phyloP scores from a whole-genome alignment of 1,140 invertebrate species.

The Cotesia glomerata region DNA sequence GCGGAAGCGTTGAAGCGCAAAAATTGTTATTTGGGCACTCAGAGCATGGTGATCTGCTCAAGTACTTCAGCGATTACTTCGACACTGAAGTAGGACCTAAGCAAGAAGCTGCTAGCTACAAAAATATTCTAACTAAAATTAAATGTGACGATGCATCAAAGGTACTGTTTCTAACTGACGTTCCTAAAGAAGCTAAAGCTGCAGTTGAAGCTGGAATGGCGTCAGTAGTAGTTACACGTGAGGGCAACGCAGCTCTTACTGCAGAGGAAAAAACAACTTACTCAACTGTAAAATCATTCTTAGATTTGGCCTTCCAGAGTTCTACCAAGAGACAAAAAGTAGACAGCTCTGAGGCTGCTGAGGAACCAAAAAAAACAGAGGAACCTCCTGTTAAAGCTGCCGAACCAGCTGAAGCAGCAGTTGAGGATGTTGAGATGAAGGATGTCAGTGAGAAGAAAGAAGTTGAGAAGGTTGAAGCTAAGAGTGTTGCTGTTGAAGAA shows the following conservation, averaged over 20 bases:
- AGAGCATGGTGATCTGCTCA: constrained; percentile 75
- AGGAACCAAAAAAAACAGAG: constrained; percentile 35
- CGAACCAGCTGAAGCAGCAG: constrained; percentile 52
- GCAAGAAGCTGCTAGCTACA: constrained; percentile 75
- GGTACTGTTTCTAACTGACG: constrained; percentile 86
- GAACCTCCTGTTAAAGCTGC: constrained; percentile 16
- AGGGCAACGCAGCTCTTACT: constrained; percentile 76
- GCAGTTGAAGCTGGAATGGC: constrained; percentile 76
- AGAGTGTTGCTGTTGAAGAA: constrained; percentile 11
- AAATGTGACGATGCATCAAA: constrained; percentile 67
- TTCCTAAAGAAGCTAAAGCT: constrained; percentile 81
- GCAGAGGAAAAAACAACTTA: constrained; percentile 68
- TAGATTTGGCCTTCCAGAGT: constrained; percentile 58
- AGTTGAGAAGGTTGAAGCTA: constrained; percentile 28
- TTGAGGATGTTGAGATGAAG: constrained; percentile 45
- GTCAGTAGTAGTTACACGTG: constrained; percentile 73
- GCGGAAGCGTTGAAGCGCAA: constrained; percentile 89
- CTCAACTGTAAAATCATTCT: constrained; percentile 67
- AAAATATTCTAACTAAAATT: constrained; percentile 76
- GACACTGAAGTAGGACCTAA: constrained; percentile 87
- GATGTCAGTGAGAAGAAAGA: constrained; percentile 38
- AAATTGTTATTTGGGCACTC: constrained; percentile 85
- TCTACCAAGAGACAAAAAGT: constrained; percentile 56
- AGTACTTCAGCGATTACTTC: constrained; percentile 81
- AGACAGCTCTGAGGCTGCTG: constrained; percentile 37